Conservation (phyloP, 2,797 vertebrate species). For the Epinephelus awoara region DNA sequence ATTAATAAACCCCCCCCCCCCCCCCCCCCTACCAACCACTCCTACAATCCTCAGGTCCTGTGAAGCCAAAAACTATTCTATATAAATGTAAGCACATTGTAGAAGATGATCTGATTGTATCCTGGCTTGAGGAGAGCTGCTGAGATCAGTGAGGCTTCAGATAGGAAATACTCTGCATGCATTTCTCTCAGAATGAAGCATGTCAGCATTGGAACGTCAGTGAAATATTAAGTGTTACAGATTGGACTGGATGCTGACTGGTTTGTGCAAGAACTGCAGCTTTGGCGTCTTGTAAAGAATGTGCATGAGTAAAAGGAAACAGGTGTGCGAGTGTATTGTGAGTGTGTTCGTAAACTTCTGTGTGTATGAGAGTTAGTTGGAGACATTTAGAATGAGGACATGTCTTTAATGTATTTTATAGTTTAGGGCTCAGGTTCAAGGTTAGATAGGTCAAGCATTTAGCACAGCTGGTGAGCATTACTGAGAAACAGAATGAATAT, state of each 20-base stretch:
- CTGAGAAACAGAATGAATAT: background rate
- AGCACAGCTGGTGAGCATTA: background rate
- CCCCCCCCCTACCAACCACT: too few species aligned
- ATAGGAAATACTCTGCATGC: constrained; percentile 14
- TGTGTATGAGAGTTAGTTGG: background rate
- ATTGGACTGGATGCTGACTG: constrained; percentile 44
- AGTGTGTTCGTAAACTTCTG: background rate
- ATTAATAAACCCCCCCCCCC: rapidly evolving
- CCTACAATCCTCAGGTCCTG: background rate
- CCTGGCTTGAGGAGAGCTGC: constrained; percentile 24
- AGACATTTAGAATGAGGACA: background rate
- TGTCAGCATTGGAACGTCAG: constrained; percentile 50
- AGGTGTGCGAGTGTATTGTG: constrained; percentile 49
- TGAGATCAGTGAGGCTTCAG: constrained; percentile 41
- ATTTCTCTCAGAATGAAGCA: constrained; percentile 38
- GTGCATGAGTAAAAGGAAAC: constrained; percentile 73
- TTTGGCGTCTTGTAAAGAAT: constrained; percentile 71
- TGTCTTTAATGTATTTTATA: background rate
- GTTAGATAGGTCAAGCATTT: constrained; percentile 5
- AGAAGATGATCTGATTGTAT: constrained; percentile 6
- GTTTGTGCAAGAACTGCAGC: constrained; percentile 58
- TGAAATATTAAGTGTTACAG: constrained; percentile 67
- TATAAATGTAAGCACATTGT: background rate
- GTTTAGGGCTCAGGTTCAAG: background rate
- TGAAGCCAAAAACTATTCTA: background rate